Evolutionary conservation across 2,888 invertebrate genomes (phyloP), one percentile per base, ranked within the genome.

Genomic region (Aspidiotus rigidus): DNA sequence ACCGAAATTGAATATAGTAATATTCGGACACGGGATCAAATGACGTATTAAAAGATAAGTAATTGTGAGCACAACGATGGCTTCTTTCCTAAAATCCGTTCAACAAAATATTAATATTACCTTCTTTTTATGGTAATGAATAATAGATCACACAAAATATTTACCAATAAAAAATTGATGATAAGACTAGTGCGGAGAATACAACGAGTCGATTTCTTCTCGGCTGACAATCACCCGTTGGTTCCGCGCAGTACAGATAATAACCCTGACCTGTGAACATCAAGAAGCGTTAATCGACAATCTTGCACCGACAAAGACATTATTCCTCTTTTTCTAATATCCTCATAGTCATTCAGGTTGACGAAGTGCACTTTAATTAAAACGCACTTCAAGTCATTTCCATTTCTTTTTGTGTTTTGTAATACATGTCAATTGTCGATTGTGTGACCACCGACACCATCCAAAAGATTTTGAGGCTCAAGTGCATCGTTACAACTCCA

Each of bases 201-300:
- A 59, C 13, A 28, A 13, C 60, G n/a, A 44, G 15, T 49, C 55
- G 39, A n/a, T 44, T 59, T 15, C 60, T 59, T 49, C 60, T 59
- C 2, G 67, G 16, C 28, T 59, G 67, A 60, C 67, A 67, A 15
- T 49, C 53, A 10, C 67, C 59, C 15, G 56, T 67, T 17, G 42
- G 28, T 15, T 59, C 59, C 41, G 59, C 28, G n/a, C 67, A 67
- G 17, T 85, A 90, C 0, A 91, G 81, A 78, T 87, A 91, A 79
- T 86, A 90, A 9, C 91, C 91, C 78, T 89, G 87, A 2, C 84
- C 87, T 86, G 28, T 53, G 53, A 53, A 53, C 2, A n/a, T 13
- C 53, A 53, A 28, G 5, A 28, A 28, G 28, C 28, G 28, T 28
- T 28, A 28, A 5, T 28, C 28, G 28, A 28, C 28, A 28, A 28